Percentiles rank a stretch among this genome's conserved stretches.
Evolutionary conservation across 2,888 invertebrate species (phyloP).

Genomic region (Calameuta filiformis): DNA sequence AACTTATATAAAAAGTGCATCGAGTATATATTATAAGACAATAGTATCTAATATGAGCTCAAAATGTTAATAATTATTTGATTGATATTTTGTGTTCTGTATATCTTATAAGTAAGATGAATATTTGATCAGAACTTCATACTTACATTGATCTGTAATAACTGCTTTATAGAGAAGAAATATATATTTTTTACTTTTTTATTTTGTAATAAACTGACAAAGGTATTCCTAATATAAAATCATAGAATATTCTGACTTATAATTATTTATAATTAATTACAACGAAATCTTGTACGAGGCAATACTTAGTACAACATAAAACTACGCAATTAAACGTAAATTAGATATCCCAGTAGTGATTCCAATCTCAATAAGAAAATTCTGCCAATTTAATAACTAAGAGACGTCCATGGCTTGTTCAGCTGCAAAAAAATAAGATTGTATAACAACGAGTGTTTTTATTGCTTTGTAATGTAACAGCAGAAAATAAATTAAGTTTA

Average conservation of each 20-base stretch:
- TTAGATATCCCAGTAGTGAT: background rate
- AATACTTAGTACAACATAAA: background rate
- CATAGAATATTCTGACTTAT: background rate
- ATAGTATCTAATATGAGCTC: background rate
- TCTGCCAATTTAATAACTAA: conserved; percentile 24
- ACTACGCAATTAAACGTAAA: background rate
- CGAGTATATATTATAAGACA: background rate
- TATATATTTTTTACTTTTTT: conserved; percentile 25
- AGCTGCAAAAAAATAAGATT: conserved; percentile 37
- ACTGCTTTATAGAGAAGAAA: background rate
- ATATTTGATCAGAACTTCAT: background rate
- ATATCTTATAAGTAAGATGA: background rate
- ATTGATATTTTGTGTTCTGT: background rate
- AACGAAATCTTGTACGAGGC: background rate
- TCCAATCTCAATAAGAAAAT: conserved; percentile 6
- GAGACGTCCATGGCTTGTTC: conserved; percentile 54
- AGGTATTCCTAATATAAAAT: conserved; percentile 4
- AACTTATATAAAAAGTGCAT: background rate
- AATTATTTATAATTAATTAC: conserved; percentile 6
- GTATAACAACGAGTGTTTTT: conserved; percentile 1
- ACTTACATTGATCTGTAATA: background rate
- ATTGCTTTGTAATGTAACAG: background rate
- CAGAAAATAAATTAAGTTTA: background rate
- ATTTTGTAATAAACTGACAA: conserved; percentile 19
- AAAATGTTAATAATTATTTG: background rate